phyloP scores from a whole-genome alignment of 2,113 vertebrate species.

The Brienomyrus longianalis region DNA sequence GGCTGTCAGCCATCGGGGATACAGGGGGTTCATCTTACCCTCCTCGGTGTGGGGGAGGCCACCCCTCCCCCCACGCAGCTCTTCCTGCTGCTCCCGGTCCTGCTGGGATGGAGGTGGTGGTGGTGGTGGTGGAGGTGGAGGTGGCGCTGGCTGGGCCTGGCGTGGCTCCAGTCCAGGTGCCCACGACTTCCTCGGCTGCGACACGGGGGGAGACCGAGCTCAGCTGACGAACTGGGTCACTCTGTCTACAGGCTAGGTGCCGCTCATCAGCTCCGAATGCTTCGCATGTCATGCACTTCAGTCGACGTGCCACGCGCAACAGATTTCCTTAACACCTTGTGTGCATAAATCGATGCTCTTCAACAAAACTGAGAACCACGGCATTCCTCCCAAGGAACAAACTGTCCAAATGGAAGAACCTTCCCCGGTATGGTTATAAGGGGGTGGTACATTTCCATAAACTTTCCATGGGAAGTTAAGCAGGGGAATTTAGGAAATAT shows the following conservation, averaged over 20 bases:
- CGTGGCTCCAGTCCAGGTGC: conserved; percentile 44
- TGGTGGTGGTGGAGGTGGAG: conserved; percentile 19
- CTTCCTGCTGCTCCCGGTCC: conserved; percentile 31
- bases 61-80: conserved; percentile 41
- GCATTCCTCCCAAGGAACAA: background rate
- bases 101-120: conserved; percentile 28
- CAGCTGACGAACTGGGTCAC: conserved; percentile 23
- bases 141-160: conserved; percentile 25
- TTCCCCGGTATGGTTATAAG: background rate
- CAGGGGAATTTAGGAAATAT: background rate
- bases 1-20: background rate
- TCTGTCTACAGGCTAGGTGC: conserved; percentile 34
- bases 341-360: background rate
- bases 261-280: background rate
- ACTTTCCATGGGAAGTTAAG: background rate
- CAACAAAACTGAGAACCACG: background rate
- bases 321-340: background rate
- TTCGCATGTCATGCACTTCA: background rate
- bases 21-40: conserved; percentile 37
- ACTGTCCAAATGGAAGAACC: background rate
- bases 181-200: conserved; percentile 53
- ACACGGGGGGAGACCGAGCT: conserved; percentile 33
- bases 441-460: background rate
- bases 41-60: conserved; percentile 34
- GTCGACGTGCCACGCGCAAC: background rate